Conservation (phyloP, 2,888 invertebrate species). For the Platynereis dumerilii region DNA sequence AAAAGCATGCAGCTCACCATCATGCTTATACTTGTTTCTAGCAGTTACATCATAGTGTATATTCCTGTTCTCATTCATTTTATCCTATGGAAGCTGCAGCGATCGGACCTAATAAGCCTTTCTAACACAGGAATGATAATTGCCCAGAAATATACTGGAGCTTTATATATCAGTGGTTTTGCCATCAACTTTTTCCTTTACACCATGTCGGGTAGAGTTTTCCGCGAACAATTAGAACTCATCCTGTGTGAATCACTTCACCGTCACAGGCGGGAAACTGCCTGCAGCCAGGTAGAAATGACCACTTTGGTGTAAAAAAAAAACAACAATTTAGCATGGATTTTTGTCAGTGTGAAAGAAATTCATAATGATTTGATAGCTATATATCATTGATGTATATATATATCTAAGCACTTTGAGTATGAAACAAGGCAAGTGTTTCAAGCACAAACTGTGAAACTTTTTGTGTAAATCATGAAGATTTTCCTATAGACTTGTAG, state of each 20-base stretch:
- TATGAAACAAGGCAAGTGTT: too few species aligned
- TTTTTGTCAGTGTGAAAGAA: too few species aligned
- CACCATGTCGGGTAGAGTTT: conserved; percentile 40
- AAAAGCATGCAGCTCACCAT: conserved; percentile 39
- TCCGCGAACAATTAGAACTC: conserved; percentile 38
- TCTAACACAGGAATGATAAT: conserved; percentile 17
- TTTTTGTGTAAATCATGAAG: too few species aligned
- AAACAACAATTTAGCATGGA: too few species aligned
- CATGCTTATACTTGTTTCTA: conserved; percentile 42
- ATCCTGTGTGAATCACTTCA: conserved; percentile 29
- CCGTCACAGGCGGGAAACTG: conserved; percentile 13
- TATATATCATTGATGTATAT: too few species aligned
- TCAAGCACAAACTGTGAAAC: too few species aligned
- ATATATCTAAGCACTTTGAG: too few species aligned
- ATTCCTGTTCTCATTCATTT: conserved; percentile 38
- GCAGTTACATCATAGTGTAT: conserved; percentile 38
- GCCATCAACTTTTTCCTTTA: conserved; percentile 44
- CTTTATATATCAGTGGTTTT: conserved; percentile 39
- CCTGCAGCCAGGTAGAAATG: conserved; percentile 15
- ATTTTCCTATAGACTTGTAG: too few species aligned
- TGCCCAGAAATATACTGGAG: conserved; percentile 33
- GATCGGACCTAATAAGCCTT: conserved; percentile 13
- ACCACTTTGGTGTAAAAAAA: conserved; percentile 16
- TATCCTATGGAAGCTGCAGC: conserved; percentile 27
- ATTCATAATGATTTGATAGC: too few species aligned